These are phyloP conservation scores for Picathartes gymnocephalus DNA, from an alignment of 2,113 vertebrate genomes.

Conservation along the genomic window DNA sequence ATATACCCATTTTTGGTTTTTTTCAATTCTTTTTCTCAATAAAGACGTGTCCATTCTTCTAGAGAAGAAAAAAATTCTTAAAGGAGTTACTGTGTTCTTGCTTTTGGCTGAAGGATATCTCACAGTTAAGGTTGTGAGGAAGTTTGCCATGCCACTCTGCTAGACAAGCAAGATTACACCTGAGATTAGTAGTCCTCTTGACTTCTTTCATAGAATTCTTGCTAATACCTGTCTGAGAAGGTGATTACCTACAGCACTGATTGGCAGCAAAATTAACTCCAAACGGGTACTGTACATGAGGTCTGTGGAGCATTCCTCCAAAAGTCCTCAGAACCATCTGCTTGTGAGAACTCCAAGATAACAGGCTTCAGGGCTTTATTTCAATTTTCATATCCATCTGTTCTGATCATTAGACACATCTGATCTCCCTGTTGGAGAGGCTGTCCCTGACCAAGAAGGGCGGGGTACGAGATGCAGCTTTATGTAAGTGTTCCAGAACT, in stretches of 20 bases:
- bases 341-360: slow-evolving; percentile 9
- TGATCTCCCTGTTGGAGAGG: not conserved
- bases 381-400: slow-evolving; percentile 42
- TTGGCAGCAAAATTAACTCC: not conserved
- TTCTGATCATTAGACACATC: slow-evolving; percentile 47
- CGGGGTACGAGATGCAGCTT: not conserved
- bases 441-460: not conserved
- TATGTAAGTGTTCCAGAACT: not conserved
- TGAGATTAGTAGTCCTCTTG: not conserved
- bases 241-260: not conserved
- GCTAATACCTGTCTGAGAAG: not conserved
- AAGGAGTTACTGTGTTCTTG: not conserved
- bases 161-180: not conserved
- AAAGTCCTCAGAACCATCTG: not conserved
- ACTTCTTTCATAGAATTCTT: not conserved
- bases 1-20: not conserved
- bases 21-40: not conserved
- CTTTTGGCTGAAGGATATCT: not conserved
- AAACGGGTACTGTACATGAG: not conserved
- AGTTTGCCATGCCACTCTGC: not conserved
- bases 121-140: not conserved
- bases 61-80: not conserved
- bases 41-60: not conserved
- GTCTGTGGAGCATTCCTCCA: not conserved
- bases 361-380: slow-evolving; percentile 30